Evolutionary conservation across 2,888 invertebrate species (phyloP).

Genomic region (Napeogenes inachia): DNA sequence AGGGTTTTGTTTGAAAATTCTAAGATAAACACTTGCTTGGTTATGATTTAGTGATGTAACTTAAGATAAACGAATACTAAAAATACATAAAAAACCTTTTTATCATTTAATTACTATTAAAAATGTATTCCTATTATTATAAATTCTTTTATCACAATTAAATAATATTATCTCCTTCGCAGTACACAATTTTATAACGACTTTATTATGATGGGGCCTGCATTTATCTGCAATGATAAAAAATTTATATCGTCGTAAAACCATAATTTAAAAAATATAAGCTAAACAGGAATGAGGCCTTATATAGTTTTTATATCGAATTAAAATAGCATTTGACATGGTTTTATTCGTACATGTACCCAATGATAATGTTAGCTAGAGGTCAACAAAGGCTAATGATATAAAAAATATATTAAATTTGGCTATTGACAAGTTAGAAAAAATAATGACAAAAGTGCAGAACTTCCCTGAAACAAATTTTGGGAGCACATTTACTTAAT

Average conservation of each 20-base stretch:
- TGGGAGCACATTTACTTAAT: no score
- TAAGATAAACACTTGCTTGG: no score
- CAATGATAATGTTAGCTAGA: no score
- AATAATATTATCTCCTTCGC: background rate
- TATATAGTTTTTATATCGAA: background rate
- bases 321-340: background rate
- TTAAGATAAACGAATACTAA: background rate
- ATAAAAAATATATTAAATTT: no score
- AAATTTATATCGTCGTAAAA: constrained; percentile 10
- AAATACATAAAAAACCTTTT: background rate
- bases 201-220: constrained; percentile 12
- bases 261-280: constrained; percentile 10
- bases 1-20: no score
- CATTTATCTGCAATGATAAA: constrained; percentile 14
- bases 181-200: constrained; percentile 7
- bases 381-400: no score
- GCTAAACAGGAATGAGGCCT: background rate
- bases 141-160: background rate
- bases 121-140: background rate
- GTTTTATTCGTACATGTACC: no score
- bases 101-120: background rate
- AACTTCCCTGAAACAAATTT: no score
- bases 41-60: no score
- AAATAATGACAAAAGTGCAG: no score
- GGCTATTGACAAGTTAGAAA: no score